Percentiles rank a stretch among this genome's conserved stretches.
Conservation (phyloP, 2,113 vertebrate genomes). For the Ophiodon elongatus region DNA sequence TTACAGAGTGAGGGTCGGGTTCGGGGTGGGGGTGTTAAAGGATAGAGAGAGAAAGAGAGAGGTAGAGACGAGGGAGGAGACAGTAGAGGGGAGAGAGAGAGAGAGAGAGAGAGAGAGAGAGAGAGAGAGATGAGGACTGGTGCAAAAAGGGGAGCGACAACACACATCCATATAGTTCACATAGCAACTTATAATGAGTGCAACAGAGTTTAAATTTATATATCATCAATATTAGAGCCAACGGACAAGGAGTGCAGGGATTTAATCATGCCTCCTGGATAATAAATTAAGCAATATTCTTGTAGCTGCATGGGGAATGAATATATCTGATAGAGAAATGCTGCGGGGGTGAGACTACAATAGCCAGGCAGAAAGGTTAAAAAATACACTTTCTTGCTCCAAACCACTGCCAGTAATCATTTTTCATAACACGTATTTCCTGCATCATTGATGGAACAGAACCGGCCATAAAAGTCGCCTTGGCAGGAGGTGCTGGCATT, state of each 20-base stretch:
- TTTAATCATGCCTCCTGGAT: conserved; percentile 55
- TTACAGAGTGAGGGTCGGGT: conserved; percentile 58
- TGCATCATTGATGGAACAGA: conserved; percentile 65
- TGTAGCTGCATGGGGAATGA: conserved; percentile 12
- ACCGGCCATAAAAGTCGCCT: conserved; percentile 52
- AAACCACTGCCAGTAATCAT: conserved; percentile 47
- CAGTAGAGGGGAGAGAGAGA: not conserved
- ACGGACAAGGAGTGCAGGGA: conserved; percentile 26
- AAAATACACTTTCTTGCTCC: conserved; percentile 34
- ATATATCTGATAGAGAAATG: conserved; percentile 34
- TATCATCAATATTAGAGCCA: conserved; percentile 52
- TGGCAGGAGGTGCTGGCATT: conserved; percentile 62
- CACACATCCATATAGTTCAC: not conserved
- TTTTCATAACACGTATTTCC: conserved; percentile 64
- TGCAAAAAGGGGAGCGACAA: not conserved
- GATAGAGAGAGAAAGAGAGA: conserved; percentile 16
- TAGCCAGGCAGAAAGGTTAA: conserved; percentile 37
- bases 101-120: not conserved
- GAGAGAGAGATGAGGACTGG: not conserved
- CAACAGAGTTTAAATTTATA: conserved; percentile 46
- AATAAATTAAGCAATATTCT: conserved; percentile 60
- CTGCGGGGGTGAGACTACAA: conserved; percentile 24
- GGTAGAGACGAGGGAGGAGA: conserved; percentile 10
- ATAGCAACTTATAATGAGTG: conserved; percentile 35
- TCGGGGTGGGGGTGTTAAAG: conserved; percentile 14